These are phyloP conservation scores for Dasyornis broadbenti DNA, from an alignment of 2,113 vertebrate genomes.

Conservation along the genomic window DNA sequence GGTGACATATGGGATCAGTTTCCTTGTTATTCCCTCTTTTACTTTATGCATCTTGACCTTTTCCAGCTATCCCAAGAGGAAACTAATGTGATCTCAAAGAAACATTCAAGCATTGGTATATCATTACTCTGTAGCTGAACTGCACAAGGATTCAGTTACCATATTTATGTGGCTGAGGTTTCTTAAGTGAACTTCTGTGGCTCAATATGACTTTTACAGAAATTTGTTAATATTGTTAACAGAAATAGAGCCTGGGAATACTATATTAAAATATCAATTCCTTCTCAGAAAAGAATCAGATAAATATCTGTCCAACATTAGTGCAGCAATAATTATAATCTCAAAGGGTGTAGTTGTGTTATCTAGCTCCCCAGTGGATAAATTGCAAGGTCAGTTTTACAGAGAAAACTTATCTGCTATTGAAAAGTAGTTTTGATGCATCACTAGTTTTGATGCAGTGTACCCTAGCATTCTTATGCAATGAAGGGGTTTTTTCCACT, in stretches of 20 bases:
- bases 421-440: background rate
- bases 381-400: background rate
- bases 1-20: background rate
- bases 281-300: background rate
- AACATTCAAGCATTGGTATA: background rate
- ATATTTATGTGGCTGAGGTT: background rate
- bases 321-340: background rate
- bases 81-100: background rate
- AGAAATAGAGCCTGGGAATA: background rate
- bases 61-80: background rate
- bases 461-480: background rate
- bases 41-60: constrained; percentile 18
- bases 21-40: background rate
- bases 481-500: background rate
- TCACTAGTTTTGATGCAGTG: background rate
- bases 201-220: background rate
- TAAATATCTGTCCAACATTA: background rate
- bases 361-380: background rate
- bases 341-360: background rate
- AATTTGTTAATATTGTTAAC: background rate
- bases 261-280: background rate
- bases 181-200: background rate
- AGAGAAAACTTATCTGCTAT: background rate
- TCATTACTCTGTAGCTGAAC: background rate
- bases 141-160: background rate